A percentile compares a stretch with the other conserved stretches of the same genome.
Evolutionary conservation across 2,113 vertebrate species (phyloP).

Genomic region (Oncorhynchus clarkii): DNA sequence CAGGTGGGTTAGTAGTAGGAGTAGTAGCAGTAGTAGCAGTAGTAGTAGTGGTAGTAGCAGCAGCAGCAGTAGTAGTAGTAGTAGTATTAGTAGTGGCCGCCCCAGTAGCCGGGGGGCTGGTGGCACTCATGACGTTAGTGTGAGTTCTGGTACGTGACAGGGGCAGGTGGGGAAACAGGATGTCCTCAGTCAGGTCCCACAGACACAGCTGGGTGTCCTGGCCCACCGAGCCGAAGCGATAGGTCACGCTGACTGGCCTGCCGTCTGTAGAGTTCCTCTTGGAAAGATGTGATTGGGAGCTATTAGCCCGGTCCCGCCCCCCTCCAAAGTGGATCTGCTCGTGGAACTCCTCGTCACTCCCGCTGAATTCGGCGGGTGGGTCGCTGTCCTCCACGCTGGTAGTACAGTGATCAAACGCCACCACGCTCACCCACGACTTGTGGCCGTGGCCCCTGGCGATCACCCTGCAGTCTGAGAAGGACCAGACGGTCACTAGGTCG

Average conservation of each 20-base stretch:
- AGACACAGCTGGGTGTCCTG: constrained; percentile 97
- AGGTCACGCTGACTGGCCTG: constrained; percentile 92
- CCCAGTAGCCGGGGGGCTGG: constrained; percentile 78
- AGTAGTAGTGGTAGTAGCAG: constrained; percentile 56
- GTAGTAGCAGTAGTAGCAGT: constrained; percentile 59
- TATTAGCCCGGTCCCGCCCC: constrained; percentile 90
- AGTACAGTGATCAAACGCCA: constrained; percentile 95
- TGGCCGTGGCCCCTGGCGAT: constrained; percentile 95
- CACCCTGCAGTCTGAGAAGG: constrained; percentile 91
- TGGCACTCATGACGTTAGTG: constrained; percentile 97
- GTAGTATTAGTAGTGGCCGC: constrained; percentile 60
- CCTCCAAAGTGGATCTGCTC: constrained; percentile 87
- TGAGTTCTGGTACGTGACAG: constrained; percentile 96
- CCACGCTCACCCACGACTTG: constrained; percentile 98
- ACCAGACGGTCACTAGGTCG: constrained; percentile 98
- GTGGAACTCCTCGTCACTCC: constrained; percentile 96
- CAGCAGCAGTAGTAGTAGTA: constrained; percentile 52
- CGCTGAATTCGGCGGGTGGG: constrained; percentile 89
- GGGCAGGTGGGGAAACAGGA: constrained; percentile 96
- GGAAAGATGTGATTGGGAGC: constrained; percentile 90
- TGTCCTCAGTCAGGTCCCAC: constrained; percentile 99
- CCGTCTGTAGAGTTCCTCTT: constrained; percentile 98
- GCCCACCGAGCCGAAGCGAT: constrained; percentile 96
- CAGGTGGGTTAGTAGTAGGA: constrained; percentile 42
- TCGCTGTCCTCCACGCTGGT: constrained; percentile 95